These are phyloP conservation scores for Taxidea taxus DNA, from an alignment of 2,113 vertebrate genomes.

Conservation along the genomic window DNA sequence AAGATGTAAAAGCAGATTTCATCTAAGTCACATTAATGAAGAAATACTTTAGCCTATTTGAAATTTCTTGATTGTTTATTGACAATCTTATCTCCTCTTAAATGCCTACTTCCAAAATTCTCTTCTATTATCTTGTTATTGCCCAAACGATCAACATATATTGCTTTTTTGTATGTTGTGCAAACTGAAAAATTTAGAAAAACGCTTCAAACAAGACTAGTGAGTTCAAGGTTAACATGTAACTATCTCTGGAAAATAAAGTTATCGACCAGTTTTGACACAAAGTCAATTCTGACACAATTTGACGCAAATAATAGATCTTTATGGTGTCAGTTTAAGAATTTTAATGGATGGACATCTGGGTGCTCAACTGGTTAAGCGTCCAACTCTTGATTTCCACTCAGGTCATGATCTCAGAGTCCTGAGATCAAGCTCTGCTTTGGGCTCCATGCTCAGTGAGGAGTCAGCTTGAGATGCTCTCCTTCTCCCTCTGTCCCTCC, in stretches of 20 bases:
- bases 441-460: background rate
- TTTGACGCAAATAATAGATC: slow-evolving; percentile 12
- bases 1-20: slow-evolving; percentile 27
- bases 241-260: background rate
- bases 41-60: background rate
- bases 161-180: background rate
- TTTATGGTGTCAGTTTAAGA: slow-evolving; percentile 17
- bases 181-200: background rate
- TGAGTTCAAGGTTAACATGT: background rate
- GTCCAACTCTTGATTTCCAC: background rate
- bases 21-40: background rate
- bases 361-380: background rate
- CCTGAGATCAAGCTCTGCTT: background rate
- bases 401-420: background rate
- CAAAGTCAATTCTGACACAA: background rate
- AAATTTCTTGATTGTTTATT: background rate
- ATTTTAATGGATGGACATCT: background rate
- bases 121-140: background rate
- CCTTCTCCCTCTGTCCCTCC: background rate
- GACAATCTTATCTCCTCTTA: background rate
- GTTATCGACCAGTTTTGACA: slow-evolving; percentile 15
- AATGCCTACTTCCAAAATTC: background rate
- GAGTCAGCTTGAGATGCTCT: background rate
- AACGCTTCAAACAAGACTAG: background rate
- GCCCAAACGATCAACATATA: background rate